Conservation (phyloP, 1,140 invertebrate genomes). For the roundworm (Caenorhabditis elegans) region WBcel235 BX284603.4:10459001-10459500, state of each 20-base stretch:
- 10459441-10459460: background rate
- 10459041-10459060: background rate
- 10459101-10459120: slow-evolving; percentile 5
- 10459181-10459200: too few relatives aligned
- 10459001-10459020: background rate
- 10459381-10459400: background rate
- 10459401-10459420: slow-evolving; percentile 3
- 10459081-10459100: slow-evolving; percentile 6
- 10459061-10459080: background rate
- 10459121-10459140: slow-evolving; percentile 33
- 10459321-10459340: too few relatives aligned
- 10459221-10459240: too few relatives aligned
- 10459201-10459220: too few relatives aligned
- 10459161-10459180: too few relatives aligned
- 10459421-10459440: background rate
- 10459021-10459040: background rate
- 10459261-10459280: too few relatives aligned
- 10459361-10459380: too few relatives aligned
- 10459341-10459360: too few relatives aligned
- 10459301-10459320: too few relatives aligned
- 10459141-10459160: too few relatives aligned
- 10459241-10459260: too few relatives aligned
- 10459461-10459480: slow-evolving; percentile 9
- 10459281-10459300: too few relatives aligned
- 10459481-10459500: slow-evolving; percentile 27